These are phyloP conservation scores for Limenitis camilla DNA, from an alignment of 2,888 invertebrate genomes.

Conservation along the genomic window DNA sequence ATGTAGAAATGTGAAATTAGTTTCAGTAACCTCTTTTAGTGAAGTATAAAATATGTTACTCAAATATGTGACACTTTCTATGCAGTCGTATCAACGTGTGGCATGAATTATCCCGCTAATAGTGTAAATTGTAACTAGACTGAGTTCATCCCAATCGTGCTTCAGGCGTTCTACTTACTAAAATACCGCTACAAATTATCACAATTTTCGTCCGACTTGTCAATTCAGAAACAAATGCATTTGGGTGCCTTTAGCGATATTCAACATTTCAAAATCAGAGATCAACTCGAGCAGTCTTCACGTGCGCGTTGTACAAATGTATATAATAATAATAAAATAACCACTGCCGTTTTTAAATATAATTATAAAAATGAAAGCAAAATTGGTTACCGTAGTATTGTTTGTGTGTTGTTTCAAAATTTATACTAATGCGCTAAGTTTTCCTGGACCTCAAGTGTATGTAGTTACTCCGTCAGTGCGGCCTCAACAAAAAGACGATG, in stretches of 20 bases:
- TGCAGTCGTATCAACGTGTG: conserved; percentile 36
- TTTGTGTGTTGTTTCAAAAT: conserved; percentile 38
- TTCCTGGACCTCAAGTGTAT: conserved; percentile 58
- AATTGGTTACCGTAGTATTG: conserved; percentile 34
- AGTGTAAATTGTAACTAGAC: conserved; percentile 58
- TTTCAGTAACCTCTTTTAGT: background rate
- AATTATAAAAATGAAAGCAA: conserved; percentile 40
- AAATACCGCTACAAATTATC: conserved; percentile 70
- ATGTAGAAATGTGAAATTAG: conserved; percentile 2
- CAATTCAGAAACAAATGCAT: conserved; percentile 40
- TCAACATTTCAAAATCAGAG: conserved; percentile 51
- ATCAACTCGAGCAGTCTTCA: conserved; percentile 41
- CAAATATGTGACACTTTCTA: conserved; percentile 70
- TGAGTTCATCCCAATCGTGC: conserved; percentile 56
- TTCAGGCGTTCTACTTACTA: conserved; percentile 54
- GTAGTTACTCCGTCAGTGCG: conserved; percentile 61
- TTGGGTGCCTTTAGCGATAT: conserved; percentile 25
- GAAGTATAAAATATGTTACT: conserved; percentile 39
- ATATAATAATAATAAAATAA: conserved; percentile 21
- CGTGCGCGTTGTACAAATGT: conserved; percentile 36
- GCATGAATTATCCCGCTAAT: conserved; percentile 58
- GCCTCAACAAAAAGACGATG: conserved; percentile 37
- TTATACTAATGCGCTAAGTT: conserved; percentile 36
- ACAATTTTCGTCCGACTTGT: conserved; percentile 47
- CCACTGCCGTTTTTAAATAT: too few species aligned